A percentile compares a stretch with the other conserved stretches of the same genome.
Evolutionary conservation across 2,113 vertebrate genomes (phyloP).

Genomic region (Gopherus evgoodei): DNA sequence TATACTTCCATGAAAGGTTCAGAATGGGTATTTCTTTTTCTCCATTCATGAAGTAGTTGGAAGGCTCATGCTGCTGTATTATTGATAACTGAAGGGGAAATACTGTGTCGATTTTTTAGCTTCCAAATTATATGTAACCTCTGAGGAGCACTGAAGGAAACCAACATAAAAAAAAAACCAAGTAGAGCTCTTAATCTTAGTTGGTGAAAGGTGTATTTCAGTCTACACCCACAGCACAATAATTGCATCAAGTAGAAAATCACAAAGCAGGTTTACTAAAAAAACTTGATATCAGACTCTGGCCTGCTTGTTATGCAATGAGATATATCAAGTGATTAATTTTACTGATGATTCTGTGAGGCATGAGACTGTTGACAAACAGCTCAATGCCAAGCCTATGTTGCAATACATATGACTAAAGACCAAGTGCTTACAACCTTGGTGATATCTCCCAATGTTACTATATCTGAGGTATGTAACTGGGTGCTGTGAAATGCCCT

Average conservation of each 20-base stretch:
- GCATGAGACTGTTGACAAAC: background rate
- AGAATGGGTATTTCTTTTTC: background rate
- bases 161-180: background rate
- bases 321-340: background rate
- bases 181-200: background rate
- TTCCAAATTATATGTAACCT: background rate
- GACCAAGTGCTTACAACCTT: background rate
- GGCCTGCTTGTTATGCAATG: background rate
- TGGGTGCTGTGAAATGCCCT: background rate
- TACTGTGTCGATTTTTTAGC: background rate
- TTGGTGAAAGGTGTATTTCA: background rate
- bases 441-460: accelerated
- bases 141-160: background rate
- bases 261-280: background rate
- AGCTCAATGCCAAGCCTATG: background rate
- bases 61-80: background rate
- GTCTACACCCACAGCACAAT: accelerated
- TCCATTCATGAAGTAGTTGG: background rate
- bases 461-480: background rate
- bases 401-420: background rate
- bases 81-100: background rate
- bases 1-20: background rate
- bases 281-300: background rate
- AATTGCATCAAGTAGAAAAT: background rate
- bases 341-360: background rate